phyloP scores from a whole-genome alignment of 2,888 invertebrate species.

The Hypolimnas misippus region DNA sequence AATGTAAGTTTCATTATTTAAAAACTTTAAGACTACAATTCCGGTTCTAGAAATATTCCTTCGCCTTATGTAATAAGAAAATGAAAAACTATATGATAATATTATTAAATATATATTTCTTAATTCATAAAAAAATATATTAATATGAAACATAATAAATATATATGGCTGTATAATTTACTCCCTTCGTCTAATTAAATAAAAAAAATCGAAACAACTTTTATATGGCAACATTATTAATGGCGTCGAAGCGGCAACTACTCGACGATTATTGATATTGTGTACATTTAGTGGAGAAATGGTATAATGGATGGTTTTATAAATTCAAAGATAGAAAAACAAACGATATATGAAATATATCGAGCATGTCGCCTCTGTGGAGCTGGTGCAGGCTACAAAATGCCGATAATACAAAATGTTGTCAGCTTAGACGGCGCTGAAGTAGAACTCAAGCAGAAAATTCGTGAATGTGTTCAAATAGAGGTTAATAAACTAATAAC shows the following conservation, averaged over 20 bases:
- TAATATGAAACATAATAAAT: too few relatives aligned
- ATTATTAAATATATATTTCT: too few relatives aligned
- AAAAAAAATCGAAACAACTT: not conserved
- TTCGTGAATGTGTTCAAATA: conserved; percentile 74
- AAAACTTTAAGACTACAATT: too few relatives aligned
- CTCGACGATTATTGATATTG: conserved; percentile 11
- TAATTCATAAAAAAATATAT: too few relatives aligned
- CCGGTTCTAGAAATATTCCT: too few relatives aligned
- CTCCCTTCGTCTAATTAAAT: not conserved
- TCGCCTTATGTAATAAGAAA: too few relatives aligned
- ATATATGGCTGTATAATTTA: too few relatives aligned
- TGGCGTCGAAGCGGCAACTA: conserved; percentile 43
- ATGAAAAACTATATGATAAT: too few relatives aligned
- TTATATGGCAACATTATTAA: conserved; percentile 21
- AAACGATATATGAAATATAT: conserved; percentile 74
- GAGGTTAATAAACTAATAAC: conserved; percentile 57
- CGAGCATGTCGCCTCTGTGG: conserved; percentile 78
- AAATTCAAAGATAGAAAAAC: conserved; percentile 61
- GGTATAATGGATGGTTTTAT: conserved; percentile 60
- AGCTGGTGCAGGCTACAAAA: conserved; percentile 78
- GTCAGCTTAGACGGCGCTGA: conserved; percentile 59
- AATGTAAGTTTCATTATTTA: too few relatives aligned
- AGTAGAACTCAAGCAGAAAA: conserved; percentile 70
- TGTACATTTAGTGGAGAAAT: conserved; percentile 30
- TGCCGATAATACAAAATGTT: conserved; percentile 77